phyloP scores from a whole-genome alignment of 2,888 invertebrate species.

The Sphinx pinastri region DNA sequence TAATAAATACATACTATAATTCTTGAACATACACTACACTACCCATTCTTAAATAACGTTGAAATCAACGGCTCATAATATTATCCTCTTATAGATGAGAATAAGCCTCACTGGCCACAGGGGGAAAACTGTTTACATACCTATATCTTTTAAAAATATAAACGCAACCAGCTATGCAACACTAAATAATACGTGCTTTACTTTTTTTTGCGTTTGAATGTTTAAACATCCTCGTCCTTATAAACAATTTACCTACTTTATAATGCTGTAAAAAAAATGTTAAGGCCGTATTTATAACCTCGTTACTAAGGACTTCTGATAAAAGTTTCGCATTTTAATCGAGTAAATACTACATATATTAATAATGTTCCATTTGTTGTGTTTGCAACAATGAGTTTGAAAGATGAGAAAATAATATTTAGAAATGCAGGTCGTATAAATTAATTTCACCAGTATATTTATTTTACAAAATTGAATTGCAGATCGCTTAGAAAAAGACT shows the following conservation, averaged over 20 bases:
- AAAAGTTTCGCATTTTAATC: conserved; percentile 21
- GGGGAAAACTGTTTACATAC: too few species aligned
- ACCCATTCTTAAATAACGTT: too few species aligned
- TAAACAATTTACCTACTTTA: conserved; percentile 1
- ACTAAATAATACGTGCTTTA: not conserved
- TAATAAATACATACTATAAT: too few species aligned
- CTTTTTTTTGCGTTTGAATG: not conserved
- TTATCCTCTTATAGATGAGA: too few species aligned
- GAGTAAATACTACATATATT: not conserved
- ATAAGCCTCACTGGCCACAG: too few species aligned
- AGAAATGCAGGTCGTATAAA: not conserved
- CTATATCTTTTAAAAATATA: not conserved
- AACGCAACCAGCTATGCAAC: not conserved
- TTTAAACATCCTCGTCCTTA: not conserved
- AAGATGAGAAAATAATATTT: not conserved
- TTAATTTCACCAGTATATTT: too few species aligned
- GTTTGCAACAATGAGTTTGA: not conserved
- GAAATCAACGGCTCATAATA: too few species aligned
- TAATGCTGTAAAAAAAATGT: not conserved
- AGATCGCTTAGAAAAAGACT: too few species aligned
- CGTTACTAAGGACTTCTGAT: conserved; percentile 22
- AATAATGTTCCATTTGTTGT: too few species aligned
- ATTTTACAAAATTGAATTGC: too few species aligned
- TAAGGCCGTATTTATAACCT: conserved; percentile 24
- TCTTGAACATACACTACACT: too few species aligned